Evolutionary conservation across 2,797 vertebrate species (phyloP).

Genomic region (Poeciliopsis gracilis): DNA sequence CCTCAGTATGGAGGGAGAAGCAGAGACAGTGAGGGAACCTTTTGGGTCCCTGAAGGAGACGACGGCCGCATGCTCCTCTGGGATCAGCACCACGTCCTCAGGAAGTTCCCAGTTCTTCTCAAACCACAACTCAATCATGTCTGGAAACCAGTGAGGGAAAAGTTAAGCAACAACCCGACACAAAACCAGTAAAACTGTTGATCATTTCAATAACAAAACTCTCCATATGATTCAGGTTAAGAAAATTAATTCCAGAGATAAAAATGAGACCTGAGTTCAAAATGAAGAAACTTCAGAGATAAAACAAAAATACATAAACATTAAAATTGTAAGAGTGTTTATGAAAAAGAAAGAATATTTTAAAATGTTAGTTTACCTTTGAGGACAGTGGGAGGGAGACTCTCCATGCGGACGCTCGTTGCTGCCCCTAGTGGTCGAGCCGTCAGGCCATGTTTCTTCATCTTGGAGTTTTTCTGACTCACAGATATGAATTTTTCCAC

Average conservation of each 20-base stretch:
- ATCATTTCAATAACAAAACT: background rate
- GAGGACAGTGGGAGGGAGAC: constrained; percentile 65
- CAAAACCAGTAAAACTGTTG: background rate
- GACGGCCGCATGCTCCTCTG: constrained; percentile 82
- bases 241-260: background rate
- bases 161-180: background rate
- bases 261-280: background rate
- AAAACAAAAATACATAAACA: background rate
- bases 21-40: constrained; percentile 69
- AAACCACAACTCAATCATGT: constrained; percentile 82
- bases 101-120: constrained; percentile 75
- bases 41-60: constrained; percentile 77
- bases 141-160: constrained; percentile 7
- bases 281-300: too few species aligned
- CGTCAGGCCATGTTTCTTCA: constrained; percentile 66
- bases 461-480: constrained; percentile 52
- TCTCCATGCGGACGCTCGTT: constrained; percentile 81
- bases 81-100: constrained; percentile 62
- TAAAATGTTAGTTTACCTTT: constrained; percentile 33
- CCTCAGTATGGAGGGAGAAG: background rate
- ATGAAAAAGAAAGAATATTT: background rate
- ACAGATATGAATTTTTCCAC: constrained; percentile 65
- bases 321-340: background rate
- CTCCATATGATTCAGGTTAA: background rate
- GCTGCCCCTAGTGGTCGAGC: constrained; percentile 74